Evolutionary conservation across 92 coral and sea anemone genomes (phyloP).

Genomic region (Heteractis magnifica): DNA sequence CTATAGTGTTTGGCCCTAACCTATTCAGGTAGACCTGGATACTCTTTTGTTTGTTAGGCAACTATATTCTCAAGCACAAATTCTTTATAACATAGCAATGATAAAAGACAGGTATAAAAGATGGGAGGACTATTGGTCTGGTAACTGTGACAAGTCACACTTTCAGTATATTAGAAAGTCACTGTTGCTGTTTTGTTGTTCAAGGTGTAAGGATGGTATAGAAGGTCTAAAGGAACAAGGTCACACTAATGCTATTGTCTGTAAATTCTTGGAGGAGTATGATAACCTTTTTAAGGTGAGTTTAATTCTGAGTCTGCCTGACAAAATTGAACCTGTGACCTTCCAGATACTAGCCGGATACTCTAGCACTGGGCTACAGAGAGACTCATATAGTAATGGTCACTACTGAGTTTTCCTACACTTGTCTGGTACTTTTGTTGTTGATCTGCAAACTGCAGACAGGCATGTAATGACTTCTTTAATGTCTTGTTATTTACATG

Average conservation of each 20-base stretch:
- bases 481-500: too few species aligned
- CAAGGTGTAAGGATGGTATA: conserved; percentile 83
- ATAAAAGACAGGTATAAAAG: neutral
- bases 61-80: neutral
- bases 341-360: too few species aligned
- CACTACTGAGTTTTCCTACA: too few species aligned
- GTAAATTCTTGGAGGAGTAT: conserved; percentile 79
- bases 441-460: too few species aligned
- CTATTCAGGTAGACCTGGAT: conserved; percentile 71
- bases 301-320: neutral
- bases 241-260: conserved; percentile 79
- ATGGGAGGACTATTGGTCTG: neutral
- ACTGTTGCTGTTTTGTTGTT: neutral
- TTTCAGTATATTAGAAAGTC: neutral
- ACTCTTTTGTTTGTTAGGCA: neutral
- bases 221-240: conserved; percentile 94
- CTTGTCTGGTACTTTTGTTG: too few species aligned
- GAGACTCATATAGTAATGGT: too few species aligned
- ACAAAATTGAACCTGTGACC: too few species aligned
- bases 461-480: too few species aligned
- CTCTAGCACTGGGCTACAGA: too few species aligned
- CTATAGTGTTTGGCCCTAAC: conserved; percentile 98
- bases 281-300: conserved; percentile 77
- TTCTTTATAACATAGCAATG: neutral
- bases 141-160: too few species aligned